A percentile compares a stretch with the other conserved stretches of the same genome.
Evolutionary conservation across 2,888 invertebrate species (phyloP).

Genomic region (Cyrtodaria siliqua): DNA sequence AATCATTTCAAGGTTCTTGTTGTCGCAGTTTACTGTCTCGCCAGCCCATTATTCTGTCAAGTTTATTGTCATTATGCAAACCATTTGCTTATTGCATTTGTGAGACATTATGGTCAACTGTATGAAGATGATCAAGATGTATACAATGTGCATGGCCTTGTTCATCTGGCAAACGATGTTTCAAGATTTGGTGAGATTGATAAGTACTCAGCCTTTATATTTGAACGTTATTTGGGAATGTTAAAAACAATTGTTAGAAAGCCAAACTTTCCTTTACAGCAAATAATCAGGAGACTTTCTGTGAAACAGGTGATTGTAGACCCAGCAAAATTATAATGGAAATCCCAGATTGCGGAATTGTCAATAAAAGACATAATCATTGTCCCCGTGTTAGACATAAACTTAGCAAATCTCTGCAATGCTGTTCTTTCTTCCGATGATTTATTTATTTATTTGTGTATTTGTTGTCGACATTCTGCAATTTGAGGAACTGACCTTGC

Average conservation of each 20-base stretch:
- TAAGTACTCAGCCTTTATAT: slow-evolving; percentile 81
- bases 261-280: slow-evolving; percentile 47
- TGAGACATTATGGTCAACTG: slow-evolving; percentile 59
- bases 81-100: slow-evolving; percentile 42
- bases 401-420: no score
- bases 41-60: slow-evolving; percentile 31
- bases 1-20: slow-evolving; percentile 51
- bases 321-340: no score
- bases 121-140: slow-evolving; percentile 81
- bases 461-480: no score
- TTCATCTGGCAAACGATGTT: slow-evolving; percentile 75
- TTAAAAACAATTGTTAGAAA: no score
- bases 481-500: no score
- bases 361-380: no score
- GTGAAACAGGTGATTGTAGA: slow-evolving; percentile 13
- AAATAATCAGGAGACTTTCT: slow-evolving; percentile 54
- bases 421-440: no score
- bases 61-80: slow-evolving; percentile 41
- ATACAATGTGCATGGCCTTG: slow-evolving; percentile 83
- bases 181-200: slow-evolving; percentile 77
- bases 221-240: no score
- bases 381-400: no score
- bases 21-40: slow-evolving; percentile 65
- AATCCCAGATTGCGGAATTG: no score
- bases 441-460: no score